These are phyloP conservation scores for Dasysyrphus albostriatus DNA, from an alignment of 2,888 invertebrate species.

Conservation along the genomic window DNA sequence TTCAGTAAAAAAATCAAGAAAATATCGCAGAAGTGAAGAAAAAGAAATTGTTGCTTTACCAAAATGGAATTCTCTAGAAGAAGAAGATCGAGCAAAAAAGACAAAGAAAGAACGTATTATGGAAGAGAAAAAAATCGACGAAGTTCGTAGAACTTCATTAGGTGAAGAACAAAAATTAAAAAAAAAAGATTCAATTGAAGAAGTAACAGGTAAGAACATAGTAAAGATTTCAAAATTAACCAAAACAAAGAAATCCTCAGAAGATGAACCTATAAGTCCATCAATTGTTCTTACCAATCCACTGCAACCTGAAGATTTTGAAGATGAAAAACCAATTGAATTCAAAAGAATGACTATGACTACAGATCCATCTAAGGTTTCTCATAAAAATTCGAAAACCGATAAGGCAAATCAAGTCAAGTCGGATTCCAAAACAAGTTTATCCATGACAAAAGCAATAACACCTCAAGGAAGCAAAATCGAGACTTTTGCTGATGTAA, in stretches of 20 bases:
- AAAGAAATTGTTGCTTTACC: not conserved
- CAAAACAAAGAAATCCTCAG: constrained; percentile 27
- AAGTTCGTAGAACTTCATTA: not conserved
- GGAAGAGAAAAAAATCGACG: not conserved
- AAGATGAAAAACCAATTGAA: constrained; percentile 74
- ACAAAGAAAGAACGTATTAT: not conserved
- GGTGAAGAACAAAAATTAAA: constrained; percentile 45
- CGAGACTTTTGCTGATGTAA: constrained; percentile 5
- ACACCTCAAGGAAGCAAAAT: not conserved
- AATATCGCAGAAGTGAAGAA: constrained; percentile 61
- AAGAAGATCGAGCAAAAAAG: constrained; percentile 19
- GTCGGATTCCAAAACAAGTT: constrained; percentile 41
- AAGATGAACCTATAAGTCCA: constrained; percentile 61
- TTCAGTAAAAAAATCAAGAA: constrained; percentile 29
- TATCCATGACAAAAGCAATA: not conserved
- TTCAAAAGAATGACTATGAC: constrained; percentile 72
- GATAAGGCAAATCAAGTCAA: constrained; percentile 65
- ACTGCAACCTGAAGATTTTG: constrained; percentile 34
- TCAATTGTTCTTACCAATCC: constrained; percentile 41
- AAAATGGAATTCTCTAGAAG: not conserved
- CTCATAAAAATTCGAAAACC: constrained; percentile 35
- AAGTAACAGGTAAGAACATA: constrained; percentile 47
- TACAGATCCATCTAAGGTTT: constrained; percentile 15
- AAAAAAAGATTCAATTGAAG: constrained; percentile 62
- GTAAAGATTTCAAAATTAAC: constrained; percentile 34